A percentile compares a stretch with the other conserved stretches of the same genome.
Conservation (phyloP, 2,113 vertebrate species). For the Chinchilla lanigera region DNA sequence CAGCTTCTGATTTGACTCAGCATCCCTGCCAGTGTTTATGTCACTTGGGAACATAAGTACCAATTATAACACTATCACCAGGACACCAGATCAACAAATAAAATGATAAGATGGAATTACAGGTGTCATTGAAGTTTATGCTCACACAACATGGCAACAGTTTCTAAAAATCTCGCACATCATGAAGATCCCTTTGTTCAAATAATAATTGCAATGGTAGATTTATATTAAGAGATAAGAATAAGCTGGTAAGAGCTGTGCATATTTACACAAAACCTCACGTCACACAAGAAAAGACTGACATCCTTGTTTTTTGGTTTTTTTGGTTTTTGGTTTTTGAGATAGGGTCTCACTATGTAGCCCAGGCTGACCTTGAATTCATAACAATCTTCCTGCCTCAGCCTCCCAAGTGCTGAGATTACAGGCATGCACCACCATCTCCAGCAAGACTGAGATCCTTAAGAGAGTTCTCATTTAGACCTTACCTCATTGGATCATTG, state of each 20-base stretch:
- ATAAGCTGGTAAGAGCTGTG: neutral
- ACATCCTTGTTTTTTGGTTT: neutral
- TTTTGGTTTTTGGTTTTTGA: neutral
- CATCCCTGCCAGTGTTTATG: neutral
- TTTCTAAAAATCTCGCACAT: slow-evolving; percentile 32
- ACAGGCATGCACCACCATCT: neutral
- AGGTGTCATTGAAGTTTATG: slow-evolving; percentile 5
- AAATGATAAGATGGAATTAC: neutral
- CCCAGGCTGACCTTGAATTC: neutral
- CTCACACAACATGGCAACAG: neutral
- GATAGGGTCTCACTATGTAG: neutral
- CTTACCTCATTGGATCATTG: neutral
- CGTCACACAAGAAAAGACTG: neutral
- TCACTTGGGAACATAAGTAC: neutral
- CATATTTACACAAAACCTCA: slow-evolving; percentile 31
- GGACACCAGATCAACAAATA: slow-evolving; percentile 49
- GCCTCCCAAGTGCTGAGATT: neutral
- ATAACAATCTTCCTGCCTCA: neutral
- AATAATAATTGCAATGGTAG: slow-evolving; percentile 25
- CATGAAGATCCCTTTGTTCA: slow-evolving; percentile 55
- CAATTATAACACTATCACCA: slow-evolving; percentile 34
- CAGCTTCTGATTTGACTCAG: neutral
- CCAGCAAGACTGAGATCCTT: neutral
- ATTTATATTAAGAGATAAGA: slow-evolving; percentile 38
- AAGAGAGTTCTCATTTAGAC: neutral